These are phyloP conservation scores for Dioctria rufipes DNA, from an alignment of 2,888 invertebrate genomes.

Conservation along the genomic window DNA sequence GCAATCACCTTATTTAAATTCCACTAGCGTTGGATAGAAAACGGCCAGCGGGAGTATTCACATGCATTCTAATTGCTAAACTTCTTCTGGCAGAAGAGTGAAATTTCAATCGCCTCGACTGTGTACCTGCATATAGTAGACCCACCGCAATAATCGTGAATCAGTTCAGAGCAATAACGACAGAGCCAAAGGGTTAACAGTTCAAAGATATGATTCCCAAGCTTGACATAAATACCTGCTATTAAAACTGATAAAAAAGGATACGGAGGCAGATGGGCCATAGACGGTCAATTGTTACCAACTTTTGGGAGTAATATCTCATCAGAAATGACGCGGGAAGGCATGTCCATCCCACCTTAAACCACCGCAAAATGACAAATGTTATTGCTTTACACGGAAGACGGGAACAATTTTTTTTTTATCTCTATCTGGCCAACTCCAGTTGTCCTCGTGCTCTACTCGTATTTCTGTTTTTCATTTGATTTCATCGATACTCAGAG, in stretches of 20 bases:
- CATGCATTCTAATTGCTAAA: constrained; percentile 37
- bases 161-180: constrained; percentile 36
- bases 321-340: constrained; percentile 24
- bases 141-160: not conserved
- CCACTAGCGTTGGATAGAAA: constrained; percentile 3
- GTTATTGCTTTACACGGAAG: constrained; percentile 43
- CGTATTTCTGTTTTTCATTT: constrained; percentile 52
- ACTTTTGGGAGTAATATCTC: constrained; percentile 52
- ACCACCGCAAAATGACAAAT: constrained; percentile 48
- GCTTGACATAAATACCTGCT: constrained; percentile 49
- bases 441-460: constrained; percentile 9
- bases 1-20: constrained; percentile 25
- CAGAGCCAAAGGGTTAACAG: constrained; percentile 44
- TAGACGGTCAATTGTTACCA: constrained; percentile 11
- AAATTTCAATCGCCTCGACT: constrained; percentile 9
- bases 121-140: too few relatives aligned
- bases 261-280: constrained; percentile 30
- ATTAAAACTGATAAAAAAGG: constrained; percentile 36
- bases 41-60: not conserved
- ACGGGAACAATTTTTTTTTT: constrained; percentile 1
- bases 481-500: constrained; percentile 52
- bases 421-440: not conserved
- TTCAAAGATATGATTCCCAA: constrained; percentile 44
- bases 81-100: constrained; percentile 14
- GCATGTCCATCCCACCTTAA: constrained; percentile 39